Percentiles rank a stretch among this genome's conserved stretches.
Conservation (phyloP, 1,140 invertebrate genomes). For the Musca vetustissima region DNA sequence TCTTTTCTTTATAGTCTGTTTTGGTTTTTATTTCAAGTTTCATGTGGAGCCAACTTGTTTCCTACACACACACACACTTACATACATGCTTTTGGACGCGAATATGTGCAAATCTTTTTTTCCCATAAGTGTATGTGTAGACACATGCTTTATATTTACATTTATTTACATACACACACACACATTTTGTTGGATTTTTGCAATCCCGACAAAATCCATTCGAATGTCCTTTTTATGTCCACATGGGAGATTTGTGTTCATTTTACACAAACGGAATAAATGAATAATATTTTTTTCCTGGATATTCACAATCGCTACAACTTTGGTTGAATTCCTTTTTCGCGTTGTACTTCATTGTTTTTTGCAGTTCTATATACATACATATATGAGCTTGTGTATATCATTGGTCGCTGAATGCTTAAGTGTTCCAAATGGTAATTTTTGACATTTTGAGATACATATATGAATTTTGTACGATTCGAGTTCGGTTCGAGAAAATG, state of each 20-base stretch:
- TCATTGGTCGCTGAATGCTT: too few species aligned
- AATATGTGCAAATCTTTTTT: too few species aligned
- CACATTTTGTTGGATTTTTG: constrained; percentile 23
- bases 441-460: too few species aligned
- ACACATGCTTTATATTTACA: not conserved
- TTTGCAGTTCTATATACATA: not conserved
- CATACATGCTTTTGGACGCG: too few species aligned
- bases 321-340: constrained; percentile 6
- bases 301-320: not conserved
- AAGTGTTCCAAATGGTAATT: too few species aligned
- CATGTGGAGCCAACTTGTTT: too few species aligned
- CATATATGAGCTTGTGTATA: too few species aligned
- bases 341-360: not conserved
- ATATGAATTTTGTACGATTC: too few species aligned
- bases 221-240: constrained; percentile 27
- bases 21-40: too few species aligned
- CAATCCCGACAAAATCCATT: constrained; percentile 23
- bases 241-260: constrained; percentile 25
- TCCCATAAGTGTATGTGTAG: not conserved
- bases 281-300: constrained; percentile 19
- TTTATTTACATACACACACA: not conserved
- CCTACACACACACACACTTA: too few species aligned
- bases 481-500: too few species aligned
- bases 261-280: constrained; percentile 26
- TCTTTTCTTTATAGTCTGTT: too few species aligned